Conservation (phyloP, 2,888 invertebrate species). For the Phymatocera aterrima region DNA sequence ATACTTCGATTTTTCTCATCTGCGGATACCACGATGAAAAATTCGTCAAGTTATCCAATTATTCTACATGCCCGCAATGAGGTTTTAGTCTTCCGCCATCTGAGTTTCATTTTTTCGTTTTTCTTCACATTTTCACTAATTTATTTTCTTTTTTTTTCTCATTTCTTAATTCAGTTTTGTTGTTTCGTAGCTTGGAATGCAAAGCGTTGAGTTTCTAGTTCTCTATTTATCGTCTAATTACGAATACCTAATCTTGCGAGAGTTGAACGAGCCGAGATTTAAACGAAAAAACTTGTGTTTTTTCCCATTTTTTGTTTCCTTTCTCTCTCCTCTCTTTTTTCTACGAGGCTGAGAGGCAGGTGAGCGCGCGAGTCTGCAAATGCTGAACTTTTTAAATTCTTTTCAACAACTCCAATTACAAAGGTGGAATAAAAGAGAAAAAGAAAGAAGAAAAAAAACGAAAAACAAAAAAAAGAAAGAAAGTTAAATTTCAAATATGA, state of each 20-base stretch:
- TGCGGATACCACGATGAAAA: not conserved
- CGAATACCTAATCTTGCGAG: too few species aligned
- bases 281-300: not conserved
- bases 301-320: too few species aligned
- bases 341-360: too few species aligned
- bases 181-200: too few species aligned
- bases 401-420: slow-evolving; percentile 8
- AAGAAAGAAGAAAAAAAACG: not conserved
- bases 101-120: not conserved
- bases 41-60: slow-evolving; percentile 23
- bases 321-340: too few species aligned
- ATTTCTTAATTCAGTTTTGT: too few species aligned
- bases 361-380: slow-evolving; percentile 4
- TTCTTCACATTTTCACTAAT: not conserved
- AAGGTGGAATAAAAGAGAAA: not conserved
- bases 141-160: not conserved
- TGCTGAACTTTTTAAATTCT: slow-evolving; percentile 13
- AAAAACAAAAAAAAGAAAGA: not conserved
- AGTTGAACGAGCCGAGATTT: too few species aligned
- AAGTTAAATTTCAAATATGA: not conserved
- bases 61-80: not conserved
- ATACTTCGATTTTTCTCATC: not conserved
- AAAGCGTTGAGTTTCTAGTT: too few species aligned
- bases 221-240: too few species aligned
- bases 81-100: not conserved